These are phyloP conservation scores for Plagodis dolabraria DNA, from an alignment of 2,888 invertebrate species.

Conservation along the genomic window DNA sequence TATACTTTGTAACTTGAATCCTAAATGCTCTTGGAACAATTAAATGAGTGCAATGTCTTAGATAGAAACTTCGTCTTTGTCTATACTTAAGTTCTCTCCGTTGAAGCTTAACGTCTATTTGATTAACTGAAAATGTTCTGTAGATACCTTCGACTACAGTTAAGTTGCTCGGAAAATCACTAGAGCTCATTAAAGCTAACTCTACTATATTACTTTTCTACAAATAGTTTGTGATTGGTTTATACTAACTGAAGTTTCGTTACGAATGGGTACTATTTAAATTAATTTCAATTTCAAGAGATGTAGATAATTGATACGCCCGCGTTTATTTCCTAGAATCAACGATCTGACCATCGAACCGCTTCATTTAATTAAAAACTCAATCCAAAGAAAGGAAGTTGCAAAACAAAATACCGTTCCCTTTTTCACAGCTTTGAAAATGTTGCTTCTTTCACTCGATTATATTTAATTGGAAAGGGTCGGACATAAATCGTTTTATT, in stretches of 20 bases:
- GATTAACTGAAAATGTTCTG: conserved; percentile 14
- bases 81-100: conserved; percentile 17
- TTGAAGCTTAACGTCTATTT: conserved; percentile 32
- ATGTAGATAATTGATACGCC: conserved; percentile 32
- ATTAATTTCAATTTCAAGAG: not conserved
- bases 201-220: too few species aligned
- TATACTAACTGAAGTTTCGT: too few species aligned
- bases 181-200: not conserved
- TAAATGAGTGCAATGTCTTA: not conserved
- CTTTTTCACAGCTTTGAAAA: conserved; percentile 30
- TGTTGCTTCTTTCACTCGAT: conserved; percentile 32
- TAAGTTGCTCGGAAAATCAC: conserved; percentile 1
- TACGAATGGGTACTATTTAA: too few species aligned
- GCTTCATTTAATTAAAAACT: conserved; percentile 48
- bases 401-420: conserved; percentile 40
- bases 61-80: not conserved
- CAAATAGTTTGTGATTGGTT: too few species aligned
- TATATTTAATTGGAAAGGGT: conserved; percentile 27
- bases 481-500: conserved; percentile 31
- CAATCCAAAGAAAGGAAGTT: conserved; percentile 36
- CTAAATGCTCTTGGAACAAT: not conserved
- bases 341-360: conserved; percentile 37
- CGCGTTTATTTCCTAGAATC: conserved; percentile 37
- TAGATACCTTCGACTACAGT: not conserved
- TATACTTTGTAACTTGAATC: conserved; percentile 14